Conservation (phyloP, 2,113 vertebrate genomes). For the Petrocephalus zakoni region DNA sequence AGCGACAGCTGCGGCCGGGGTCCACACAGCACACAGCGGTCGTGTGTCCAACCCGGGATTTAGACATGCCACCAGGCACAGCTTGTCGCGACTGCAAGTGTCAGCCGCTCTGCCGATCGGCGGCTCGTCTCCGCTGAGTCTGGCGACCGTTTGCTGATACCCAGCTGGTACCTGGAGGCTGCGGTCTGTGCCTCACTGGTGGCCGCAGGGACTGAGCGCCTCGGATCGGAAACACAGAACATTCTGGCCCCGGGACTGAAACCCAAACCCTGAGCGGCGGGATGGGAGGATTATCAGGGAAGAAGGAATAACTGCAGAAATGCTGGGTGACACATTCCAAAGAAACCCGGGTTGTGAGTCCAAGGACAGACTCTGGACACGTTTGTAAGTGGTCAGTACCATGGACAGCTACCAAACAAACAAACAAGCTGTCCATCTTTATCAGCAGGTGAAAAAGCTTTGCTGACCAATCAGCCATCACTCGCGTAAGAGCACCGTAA, state of each 20-base stretch:
- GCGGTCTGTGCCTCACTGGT: neutral
- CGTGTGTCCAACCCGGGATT: neutral
- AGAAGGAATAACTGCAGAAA: neutral
- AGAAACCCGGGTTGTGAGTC: neutral
- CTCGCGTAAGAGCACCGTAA: neutral
- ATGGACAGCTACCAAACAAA: slow-evolving; percentile 21
- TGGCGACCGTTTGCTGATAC: neutral
- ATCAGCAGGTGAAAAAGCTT: neutral
- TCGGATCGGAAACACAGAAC: neutral
- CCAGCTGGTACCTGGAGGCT: neutral
- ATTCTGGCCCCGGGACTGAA: neutral
- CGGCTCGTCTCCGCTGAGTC: neutral
- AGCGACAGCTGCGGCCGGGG: neutral
- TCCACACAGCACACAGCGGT: neutral
- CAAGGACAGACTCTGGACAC: neutral
- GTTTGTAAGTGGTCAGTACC: neutral
- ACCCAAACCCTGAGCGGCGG: neutral
- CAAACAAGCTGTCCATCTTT: neutral
- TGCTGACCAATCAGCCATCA: neutral
- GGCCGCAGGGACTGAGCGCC: neutral
- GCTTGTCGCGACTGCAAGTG: neutral
- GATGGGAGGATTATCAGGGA: neutral
- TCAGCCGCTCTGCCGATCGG: neutral
- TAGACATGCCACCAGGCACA: neutral
- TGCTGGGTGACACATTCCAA: neutral